These are phyloP conservation scores for Monomorium pharaonis DNA, from an alignment of 1,140 invertebrate species.

Conservation along the genomic window DNA sequence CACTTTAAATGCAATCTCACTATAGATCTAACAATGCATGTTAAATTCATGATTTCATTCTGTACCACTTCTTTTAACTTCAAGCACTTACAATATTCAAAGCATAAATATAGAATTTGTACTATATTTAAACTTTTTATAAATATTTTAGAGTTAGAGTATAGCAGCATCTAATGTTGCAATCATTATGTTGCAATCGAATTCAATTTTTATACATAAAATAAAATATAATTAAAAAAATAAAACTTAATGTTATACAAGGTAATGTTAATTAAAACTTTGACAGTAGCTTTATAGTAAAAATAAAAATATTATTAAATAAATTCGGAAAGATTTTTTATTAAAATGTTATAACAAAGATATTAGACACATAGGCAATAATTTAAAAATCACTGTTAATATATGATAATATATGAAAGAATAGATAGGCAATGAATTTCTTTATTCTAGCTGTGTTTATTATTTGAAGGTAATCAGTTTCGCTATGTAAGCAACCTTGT, in stretches of 20 bases:
- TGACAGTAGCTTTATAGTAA: background rate
- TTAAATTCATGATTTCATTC: conserved; percentile 28
- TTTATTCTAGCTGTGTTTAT: background rate
- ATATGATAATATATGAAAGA: too few relatives aligned
- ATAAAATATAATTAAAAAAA: background rate
- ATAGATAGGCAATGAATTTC: background rate
- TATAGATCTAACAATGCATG: background rate
- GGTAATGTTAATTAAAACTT: background rate
- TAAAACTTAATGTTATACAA: background rate
- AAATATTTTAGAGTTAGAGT: background rate
- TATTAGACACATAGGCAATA: background rate
- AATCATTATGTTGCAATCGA: background rate
- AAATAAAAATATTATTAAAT: too few relatives aligned
- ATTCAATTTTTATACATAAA: background rate
- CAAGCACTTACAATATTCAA: background rate
- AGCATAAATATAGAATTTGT: background rate
- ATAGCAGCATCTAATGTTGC: background rate
- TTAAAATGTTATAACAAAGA: background rate
- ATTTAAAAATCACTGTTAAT: too few relatives aligned
- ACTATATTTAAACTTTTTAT: background rate
- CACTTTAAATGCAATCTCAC: background rate
- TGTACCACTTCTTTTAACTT: background rate
- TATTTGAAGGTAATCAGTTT: background rate
- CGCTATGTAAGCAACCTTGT: background rate
- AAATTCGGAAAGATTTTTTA: background rate